phyloP scores from a whole-genome alignment of 30 jellyfish, hydroid and myxozoan genomes.

The Clytia hemisphaerica region DNA sequence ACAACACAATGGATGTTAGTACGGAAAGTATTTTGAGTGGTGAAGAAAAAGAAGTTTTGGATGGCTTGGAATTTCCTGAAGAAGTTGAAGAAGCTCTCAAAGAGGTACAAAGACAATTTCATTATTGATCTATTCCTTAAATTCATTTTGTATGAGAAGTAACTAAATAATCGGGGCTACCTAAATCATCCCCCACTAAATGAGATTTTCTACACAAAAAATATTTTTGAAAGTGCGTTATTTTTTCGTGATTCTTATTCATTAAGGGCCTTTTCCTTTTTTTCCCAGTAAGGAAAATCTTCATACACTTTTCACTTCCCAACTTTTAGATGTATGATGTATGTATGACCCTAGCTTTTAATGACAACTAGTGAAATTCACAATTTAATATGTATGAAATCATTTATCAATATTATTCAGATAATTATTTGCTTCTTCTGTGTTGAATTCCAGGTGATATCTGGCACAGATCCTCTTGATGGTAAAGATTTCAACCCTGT shows the following conservation, averaged over 20 bases:
- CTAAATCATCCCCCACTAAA: no score
- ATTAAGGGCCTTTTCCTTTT: no score
- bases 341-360: neutral
- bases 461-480: conserved; percentile 90
- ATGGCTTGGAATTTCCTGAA: conserved; percentile 63
- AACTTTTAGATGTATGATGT: neutral
- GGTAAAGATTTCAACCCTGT: conserved; percentile 93
- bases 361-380: neutral
- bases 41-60: neutral
- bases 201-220: no score
- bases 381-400: neutral
- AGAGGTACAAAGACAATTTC: conserved; percentile 36
- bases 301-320: neutral
- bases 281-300: no score
- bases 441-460: conserved; percentile 41
- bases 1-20: neutral
- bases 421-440: neutral
- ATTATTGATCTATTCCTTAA: neutral
- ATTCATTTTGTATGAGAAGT: no score
- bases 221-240: no score
- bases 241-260: no score
- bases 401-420: neutral
- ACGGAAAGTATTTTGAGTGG: neutral
- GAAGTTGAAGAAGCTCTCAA: conserved; percentile 87
- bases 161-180: no score